Evolutionary conservation across 2,113 vertebrate species (phyloP).

Genomic region (Charina bottae): DNA sequence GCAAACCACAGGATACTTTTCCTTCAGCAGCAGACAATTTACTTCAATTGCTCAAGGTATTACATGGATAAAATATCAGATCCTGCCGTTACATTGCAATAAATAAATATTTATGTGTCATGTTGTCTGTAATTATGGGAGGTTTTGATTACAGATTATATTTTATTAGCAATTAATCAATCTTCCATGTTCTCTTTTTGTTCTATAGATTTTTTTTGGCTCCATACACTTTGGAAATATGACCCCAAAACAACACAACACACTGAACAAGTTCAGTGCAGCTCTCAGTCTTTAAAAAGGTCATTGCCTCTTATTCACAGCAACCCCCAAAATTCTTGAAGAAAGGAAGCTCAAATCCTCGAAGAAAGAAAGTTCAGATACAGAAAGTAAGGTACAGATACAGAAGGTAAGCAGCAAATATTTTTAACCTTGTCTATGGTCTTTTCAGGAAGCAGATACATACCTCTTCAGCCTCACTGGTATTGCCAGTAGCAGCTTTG

Average conservation of each 20-base stretch:
- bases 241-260: neutral
- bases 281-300: neutral
- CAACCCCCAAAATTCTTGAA: neutral
- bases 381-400: neutral
- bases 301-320: neutral
- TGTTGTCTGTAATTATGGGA: neutral
- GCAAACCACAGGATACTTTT: neutral
- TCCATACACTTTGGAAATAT: neutral
- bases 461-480: conserved; percentile 94
- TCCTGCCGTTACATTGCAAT: neutral
- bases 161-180: neutral
- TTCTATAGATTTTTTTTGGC: neutral
- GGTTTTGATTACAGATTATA: neutral
- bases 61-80: neutral
- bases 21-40: neutral
- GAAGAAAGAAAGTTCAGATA: neutral
- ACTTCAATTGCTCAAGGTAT: neutral
- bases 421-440: conserved; percentile 10
- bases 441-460: conserved; percentile 54
- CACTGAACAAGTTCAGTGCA: neutral
- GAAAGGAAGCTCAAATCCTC: neutral
- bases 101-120: neutral
- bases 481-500: conserved; percentile 91
- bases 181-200: neutral
- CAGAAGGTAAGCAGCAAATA: neutral